Conservation (phyloP, 2,113 vertebrate species). For the Tragelaphus buxtoni region DNA sequence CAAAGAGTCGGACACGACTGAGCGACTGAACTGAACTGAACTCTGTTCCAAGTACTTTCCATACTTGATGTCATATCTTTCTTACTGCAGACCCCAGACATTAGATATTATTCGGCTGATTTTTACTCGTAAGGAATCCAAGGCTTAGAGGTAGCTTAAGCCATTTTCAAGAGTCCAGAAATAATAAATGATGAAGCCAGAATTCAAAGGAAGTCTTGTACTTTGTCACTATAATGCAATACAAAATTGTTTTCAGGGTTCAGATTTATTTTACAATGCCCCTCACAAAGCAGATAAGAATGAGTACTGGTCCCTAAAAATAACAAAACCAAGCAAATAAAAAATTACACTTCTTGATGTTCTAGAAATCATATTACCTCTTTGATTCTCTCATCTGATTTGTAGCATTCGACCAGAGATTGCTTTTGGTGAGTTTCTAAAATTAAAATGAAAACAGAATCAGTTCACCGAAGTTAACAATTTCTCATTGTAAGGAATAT, state of each 20-base stretch:
- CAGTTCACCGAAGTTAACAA: neutral
- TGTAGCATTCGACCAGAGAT: neutral
- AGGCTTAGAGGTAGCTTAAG: neutral
- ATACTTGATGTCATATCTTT: neutral
- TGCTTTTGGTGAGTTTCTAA: neutral
- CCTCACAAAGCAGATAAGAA: neutral
- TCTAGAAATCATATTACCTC: neutral
- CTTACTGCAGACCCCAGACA: neutral
- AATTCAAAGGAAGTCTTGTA: neutral
- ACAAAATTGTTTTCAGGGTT: neutral
- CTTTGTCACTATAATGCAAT: neutral
- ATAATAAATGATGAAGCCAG: neutral
- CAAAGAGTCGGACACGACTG: no score
- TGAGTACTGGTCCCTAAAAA: neutral
- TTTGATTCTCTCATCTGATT: neutral
- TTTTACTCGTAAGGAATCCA: neutral
- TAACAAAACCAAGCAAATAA: neutral
- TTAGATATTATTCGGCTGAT: neutral
- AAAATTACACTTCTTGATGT: neutral
- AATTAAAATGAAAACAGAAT: conserved; percentile 10
- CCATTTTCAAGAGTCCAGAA: neutral
- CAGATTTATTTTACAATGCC: neutral
- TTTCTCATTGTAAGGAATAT: neutral
- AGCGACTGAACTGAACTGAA: no score
- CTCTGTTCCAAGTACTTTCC: neutral